A percentile compares a stretch with the other conserved stretches of the same genome.
phyloP scores from a whole-genome alignment of 2,888 invertebrate genomes.

The Slavum lentiscoides region DNA sequence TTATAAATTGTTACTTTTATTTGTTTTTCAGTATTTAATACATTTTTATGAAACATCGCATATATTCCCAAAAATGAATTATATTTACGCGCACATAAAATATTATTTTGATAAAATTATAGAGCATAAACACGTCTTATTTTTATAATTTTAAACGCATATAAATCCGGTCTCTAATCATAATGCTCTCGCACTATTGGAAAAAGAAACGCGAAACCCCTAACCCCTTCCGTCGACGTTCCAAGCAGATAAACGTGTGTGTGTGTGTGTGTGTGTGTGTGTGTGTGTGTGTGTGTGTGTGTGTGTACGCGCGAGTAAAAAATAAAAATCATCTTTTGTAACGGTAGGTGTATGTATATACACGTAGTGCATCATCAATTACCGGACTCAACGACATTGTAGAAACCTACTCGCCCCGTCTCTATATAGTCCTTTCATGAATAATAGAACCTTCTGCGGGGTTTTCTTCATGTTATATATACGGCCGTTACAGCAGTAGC shows the following conservation, averaged over 20 bases:
- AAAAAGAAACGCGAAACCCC: not conserved
- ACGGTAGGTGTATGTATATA: not conserved
- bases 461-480: conserved; percentile 38
- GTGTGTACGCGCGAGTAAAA: not conserved
- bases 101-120: too few species aligned
- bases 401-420: not conserved
- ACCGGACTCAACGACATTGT: conserved; percentile 49
- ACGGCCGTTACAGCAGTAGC: not conserved
- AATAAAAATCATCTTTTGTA: conserved; percentile 44
- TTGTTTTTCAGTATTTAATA: too few species aligned
- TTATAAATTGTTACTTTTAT: too few species aligned
- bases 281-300: not conserved
- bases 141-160: too few species aligned
- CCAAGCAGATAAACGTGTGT: not conserved
- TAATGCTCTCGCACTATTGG: too few species aligned
- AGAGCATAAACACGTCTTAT: too few species aligned
- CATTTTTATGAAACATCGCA: too few species aligned
- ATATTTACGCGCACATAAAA: too few species aligned
- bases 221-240: conserved; percentile 23
- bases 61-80: too few species aligned
- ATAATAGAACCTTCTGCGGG: conserved; percentile 47
- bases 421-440: conserved; percentile 8
- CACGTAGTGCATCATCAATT: conserved; percentile 44
- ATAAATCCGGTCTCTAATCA: not conserved
- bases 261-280: too few species aligned